Evolutionary conservation across 2,113 vertebrate species (phyloP).

Genomic region (Acrocephalus arundinaceus): DNA sequence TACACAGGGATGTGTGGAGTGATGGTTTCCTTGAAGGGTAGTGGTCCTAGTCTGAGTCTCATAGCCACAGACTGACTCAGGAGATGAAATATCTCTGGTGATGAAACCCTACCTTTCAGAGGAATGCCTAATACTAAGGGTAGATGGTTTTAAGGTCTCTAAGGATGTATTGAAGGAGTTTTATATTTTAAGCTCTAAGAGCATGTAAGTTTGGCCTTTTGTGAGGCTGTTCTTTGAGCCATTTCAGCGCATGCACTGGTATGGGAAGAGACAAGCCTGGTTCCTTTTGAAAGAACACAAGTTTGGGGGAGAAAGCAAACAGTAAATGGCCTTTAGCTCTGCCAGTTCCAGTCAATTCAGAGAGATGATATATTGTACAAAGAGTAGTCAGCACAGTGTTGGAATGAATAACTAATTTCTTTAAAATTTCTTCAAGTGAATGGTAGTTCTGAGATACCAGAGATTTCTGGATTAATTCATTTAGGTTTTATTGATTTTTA

Average conservation of each 20-base stretch:
- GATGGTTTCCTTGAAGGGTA: background rate
- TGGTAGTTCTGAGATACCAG: background rate
- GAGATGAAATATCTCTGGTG: background rate
- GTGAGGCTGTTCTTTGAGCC: background rate
- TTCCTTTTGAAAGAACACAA: background rate
- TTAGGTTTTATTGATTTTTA: background rate
- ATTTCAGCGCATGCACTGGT: rapidly evolving
- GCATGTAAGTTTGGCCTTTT: background rate
- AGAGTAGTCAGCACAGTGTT: background rate
- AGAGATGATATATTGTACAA: background rate
- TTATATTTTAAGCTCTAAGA: background rate
- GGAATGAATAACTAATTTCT: background rate
- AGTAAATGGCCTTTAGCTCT: background rate
- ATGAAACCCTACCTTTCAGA: background rate
- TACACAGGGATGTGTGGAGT: too few species aligned
- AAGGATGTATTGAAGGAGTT: background rate
- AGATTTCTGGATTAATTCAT: background rate
- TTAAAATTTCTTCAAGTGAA: background rate
- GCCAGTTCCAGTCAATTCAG: background rate
- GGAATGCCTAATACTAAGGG: background rate
- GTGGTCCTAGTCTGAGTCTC: background rate
- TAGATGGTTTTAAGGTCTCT: background rate
- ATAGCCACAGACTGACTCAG: rapidly evolving
- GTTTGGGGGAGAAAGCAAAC: background rate
- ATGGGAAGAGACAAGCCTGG: background rate